Evolutionary conservation across 2,888 invertebrate genomes (phyloP), one percentile per base, ranked within the genome.

Genomic region (Entomobrya multifasciata): DNA sequence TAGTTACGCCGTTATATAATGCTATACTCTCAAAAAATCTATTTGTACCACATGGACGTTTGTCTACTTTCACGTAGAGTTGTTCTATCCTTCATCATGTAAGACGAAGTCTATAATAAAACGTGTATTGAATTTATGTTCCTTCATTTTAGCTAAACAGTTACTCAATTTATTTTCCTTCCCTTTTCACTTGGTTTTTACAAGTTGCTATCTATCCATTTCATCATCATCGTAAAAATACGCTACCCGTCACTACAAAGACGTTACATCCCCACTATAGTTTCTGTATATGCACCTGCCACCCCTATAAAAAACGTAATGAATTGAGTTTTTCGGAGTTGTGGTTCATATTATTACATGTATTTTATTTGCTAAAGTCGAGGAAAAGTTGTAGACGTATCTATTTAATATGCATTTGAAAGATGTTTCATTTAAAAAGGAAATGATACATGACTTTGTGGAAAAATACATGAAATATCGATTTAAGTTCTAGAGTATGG

Each of bases 371-470:
- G n/a, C n/a, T n/a, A n/a, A n/a, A n/a, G n/a, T n/a, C n/a, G n/a
- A n/a, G n/a, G n/a, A n/a, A n/a, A n/a, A 57, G 22, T n/a, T 25
- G 57, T 47, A n/a, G 47, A 57, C 22, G 8, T 41, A 6, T 70
- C 70, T 70, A 47, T 47, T 70, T 70, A 47, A 70, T 70, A 70
- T 70, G 70, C 70, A 70, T 70, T 47, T 25, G 44, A 47, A 13
- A 47, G 70, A 70, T 70, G 70, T 70, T 70, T 70, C 70, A 70
- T 70, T 70, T 70, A 25, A 22, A 25, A 47, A 25, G 67, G 44
- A 52, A 49, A 72, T 72, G 72, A 74, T 55, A 52, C 55, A 74
- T 74, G 74, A 74, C 74, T 52, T 74, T 70, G 55, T 55, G 74
- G 55, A 55, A 60, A 30, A 55, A 74, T 74, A 22, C 74, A 74